Percentiles rank a stretch among this genome's conserved stretches.
phyloP scores from a whole-genome alignment of 2,797 vertebrate species.

The Chelon auratus region DNA sequence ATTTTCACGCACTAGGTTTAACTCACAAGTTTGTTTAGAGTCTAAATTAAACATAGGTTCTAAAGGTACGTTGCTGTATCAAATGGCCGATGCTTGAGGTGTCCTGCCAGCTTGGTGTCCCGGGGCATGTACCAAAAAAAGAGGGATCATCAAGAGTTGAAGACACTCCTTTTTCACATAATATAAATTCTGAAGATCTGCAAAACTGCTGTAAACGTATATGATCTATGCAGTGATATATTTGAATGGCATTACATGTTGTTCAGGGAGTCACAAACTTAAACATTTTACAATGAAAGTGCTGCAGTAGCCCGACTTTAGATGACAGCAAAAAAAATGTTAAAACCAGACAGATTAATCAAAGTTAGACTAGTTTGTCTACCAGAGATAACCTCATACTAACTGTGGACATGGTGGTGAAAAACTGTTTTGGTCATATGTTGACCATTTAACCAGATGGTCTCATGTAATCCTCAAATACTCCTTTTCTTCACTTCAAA shows the following conservation, averaged over 20 bases:
- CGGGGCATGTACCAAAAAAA: constrained; percentile 8
- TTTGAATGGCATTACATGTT: neutral
- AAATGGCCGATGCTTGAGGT: constrained; percentile 9
- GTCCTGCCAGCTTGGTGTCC: constrained; percentile 30
- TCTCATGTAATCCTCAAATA: too few species aligned
- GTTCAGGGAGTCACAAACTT: neutral
- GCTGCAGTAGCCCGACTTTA: too few species aligned
- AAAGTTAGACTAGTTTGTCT: too few species aligned
- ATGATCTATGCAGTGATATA: neutral
- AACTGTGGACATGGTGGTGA: too few species aligned
- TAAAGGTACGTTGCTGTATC: constrained; percentile 30
- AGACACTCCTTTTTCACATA: constrained; percentile 9
- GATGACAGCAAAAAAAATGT: neutral
- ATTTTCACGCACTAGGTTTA: constrained; percentile 61
- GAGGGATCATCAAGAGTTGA: constrained; percentile 32
- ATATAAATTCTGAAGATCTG: constrained; percentile 6
- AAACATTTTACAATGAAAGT: neutral
- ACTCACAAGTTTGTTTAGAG: constrained; percentile 53
- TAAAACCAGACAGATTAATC: neutral
- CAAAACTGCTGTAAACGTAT: neutral
- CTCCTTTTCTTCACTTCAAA: too few species aligned
- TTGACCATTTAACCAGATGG: too few species aligned
- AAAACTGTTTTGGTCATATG: too few species aligned
- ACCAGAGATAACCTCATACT: too few species aligned
- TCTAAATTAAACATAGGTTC: constrained; percentile 40